phyloP scores from a whole-genome alignment of 2,113 vertebrate species.

The Rhineura floridana region DNA sequence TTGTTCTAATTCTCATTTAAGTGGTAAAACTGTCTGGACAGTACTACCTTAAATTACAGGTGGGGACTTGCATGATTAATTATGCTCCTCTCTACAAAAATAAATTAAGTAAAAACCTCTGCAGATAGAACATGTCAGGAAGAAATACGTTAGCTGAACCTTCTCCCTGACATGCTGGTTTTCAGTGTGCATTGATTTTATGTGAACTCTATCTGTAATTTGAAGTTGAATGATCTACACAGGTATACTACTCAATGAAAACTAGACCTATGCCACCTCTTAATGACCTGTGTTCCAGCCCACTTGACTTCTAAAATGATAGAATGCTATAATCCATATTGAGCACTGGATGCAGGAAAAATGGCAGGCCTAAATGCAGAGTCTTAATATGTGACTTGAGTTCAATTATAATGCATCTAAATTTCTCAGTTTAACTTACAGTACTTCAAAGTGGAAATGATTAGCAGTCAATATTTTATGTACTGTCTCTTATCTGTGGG shows the following conservation, averaged over 20 bases:
- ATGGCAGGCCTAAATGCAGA: slow-evolving; percentile 1
- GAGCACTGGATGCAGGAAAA: slow-evolving; percentile 25
- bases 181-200: background rate
- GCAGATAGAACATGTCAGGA: background rate
- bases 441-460: slow-evolving; percentile 54
- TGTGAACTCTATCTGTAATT: background rate
- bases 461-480: slow-evolving; percentile 47
- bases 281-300: slow-evolving; percentile 13
- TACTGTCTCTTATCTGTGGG: slow-evolving; percentile 61
- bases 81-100: background rate
- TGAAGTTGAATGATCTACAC: background rate
- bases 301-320: slow-evolving; percentile 24
- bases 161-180: background rate
- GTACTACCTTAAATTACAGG: background rate
- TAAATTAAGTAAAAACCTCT: background rate
- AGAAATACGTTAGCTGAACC: background rate
- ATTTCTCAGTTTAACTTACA: slow-evolving; percentile 46
- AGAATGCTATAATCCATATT: slow-evolving; percentile 33
- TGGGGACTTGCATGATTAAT: background rate
- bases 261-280: background rate
- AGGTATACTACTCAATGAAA: background rate
- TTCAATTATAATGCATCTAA: slow-evolving; percentile 46
- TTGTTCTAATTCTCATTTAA: background rate
- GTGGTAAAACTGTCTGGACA: background rate
- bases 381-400: slow-evolving; percentile 58